Evolutionary conservation across 2,113 vertebrate genomes (phyloP).

Genomic region (Apodemus speciosus): DNA sequence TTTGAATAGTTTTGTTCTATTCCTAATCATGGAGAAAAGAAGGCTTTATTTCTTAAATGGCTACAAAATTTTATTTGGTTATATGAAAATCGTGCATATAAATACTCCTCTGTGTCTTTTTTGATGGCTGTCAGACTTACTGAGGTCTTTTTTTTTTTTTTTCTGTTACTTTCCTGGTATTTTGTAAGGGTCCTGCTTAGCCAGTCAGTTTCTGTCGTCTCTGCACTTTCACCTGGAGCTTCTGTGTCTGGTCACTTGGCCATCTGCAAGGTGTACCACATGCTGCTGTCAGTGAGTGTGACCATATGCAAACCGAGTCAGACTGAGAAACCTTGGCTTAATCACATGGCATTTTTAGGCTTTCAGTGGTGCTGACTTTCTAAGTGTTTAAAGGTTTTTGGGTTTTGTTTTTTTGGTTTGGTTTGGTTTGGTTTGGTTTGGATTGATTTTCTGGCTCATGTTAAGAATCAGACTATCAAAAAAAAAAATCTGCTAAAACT

Average conservation of each 20-base stretch:
- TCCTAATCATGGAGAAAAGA: background rate
- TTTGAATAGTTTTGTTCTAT: conserved; percentile 39
- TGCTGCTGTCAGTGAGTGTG: background rate
- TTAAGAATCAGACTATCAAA: conserved; percentile 38
- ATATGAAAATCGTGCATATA: conserved; percentile 30
- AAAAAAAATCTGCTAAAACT: conserved; percentile 49
- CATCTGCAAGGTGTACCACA: background rate
- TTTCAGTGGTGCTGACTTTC: conserved; percentile 32
- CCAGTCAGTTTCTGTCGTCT: background rate
- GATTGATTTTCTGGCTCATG: background rate
- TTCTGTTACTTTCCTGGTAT: conserved; percentile 36
- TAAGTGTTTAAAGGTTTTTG: conserved; percentile 15
- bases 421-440: background rate
- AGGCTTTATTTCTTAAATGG: background rate
- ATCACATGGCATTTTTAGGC: background rate
- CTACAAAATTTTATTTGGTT: conserved; percentile 40
- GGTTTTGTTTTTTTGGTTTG: background rate
- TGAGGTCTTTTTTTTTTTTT: conserved; percentile 22
- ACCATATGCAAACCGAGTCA: conserved; percentile 10
- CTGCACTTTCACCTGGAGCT: background rate
- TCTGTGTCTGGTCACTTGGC: background rate
- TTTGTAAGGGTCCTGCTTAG: conserved; percentile 23
- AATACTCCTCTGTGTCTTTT: conserved; percentile 36
- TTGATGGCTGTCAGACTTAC: conserved; percentile 14
- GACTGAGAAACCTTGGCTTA: conserved; percentile 41